A percentile compares a stretch with the other conserved stretches of the same genome.
phyloP scores from a whole-genome alignment of 2,888 invertebrate species.

The Microplitis deprimator region DNA sequence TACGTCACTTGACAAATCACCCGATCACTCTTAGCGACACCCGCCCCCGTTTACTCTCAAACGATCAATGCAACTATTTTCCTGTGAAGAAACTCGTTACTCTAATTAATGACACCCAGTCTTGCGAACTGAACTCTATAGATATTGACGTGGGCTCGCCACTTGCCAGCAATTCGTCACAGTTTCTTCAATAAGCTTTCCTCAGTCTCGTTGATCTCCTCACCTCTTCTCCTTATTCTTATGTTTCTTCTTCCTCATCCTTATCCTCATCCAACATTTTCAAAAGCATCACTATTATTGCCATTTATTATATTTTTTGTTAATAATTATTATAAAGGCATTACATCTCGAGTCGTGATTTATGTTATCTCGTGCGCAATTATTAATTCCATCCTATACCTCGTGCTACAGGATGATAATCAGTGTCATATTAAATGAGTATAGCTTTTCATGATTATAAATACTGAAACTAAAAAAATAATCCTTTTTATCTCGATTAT shows the following conservation, averaged over 20 bases:
- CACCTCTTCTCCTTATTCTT: not conserved
- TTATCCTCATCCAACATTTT: no score
- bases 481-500: not conserved
- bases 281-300: not conserved
- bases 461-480: constrained; percentile 14
- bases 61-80: constrained; percentile 44
- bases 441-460: constrained; percentile 26
- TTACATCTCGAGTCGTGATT: constrained; percentile 7
- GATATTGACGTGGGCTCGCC: constrained; percentile 23
- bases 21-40: constrained; percentile 47
- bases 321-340: not conserved
- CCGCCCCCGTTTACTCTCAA: constrained; percentile 40
- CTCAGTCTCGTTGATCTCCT: constrained; percentile 6
- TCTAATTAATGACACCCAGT: constrained; percentile 48
- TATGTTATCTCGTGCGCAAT: constrained; percentile 13
- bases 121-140: constrained; percentile 29
- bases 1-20: constrained; percentile 45
- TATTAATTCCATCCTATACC: constrained; percentile 24
- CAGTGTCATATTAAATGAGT: constrained; percentile 34
- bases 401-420: constrained; percentile 17
- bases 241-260: no score
- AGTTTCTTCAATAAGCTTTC: constrained; percentile 27
- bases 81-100: constrained; percentile 42
- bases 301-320: constrained; percentile 4
- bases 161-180: constrained; percentile 45